Percentiles rank a stretch among this genome's conserved stretches.
Conservation (phyloP, 2,797 vertebrate species). For the Oreochromis mossambicus region DNA sequence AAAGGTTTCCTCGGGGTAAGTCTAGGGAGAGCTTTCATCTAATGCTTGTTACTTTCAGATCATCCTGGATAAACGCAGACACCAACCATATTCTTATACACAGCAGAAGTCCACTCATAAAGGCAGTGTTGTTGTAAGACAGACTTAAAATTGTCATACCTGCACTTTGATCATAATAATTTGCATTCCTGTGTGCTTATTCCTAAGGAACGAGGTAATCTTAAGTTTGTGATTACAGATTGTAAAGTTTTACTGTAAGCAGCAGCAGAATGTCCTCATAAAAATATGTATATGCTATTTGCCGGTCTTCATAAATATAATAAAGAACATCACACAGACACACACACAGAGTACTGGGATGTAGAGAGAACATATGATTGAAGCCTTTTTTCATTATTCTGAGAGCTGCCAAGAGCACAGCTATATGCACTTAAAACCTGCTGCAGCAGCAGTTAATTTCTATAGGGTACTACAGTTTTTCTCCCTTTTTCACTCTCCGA, state of each 20-base stretch:
- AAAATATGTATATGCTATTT: not conserved
- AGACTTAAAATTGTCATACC: not conserved
- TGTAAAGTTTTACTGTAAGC: not conserved
- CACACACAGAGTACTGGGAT: not conserved
- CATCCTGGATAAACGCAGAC: not conserved
- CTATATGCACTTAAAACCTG: slow-evolving; percentile 13
- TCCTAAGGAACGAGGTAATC: not conserved
- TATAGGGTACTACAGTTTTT: slow-evolving; percentile 18
- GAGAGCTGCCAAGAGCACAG: not conserved
- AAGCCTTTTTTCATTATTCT: slow-evolving; percentile 32
- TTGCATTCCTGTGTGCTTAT: not conserved
- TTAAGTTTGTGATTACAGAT: not conserved
- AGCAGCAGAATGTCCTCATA: not conserved
- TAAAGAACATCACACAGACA: not conserved
- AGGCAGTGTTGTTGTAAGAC: not conserved
- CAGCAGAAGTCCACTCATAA: not conserved
- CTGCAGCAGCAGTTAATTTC: slow-evolving; percentile 33
- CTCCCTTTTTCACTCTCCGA: not conserved
- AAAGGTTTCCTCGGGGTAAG: not conserved
- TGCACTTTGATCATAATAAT: not conserved
- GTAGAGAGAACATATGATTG: slow-evolving; percentile 10
- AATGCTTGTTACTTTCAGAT: not conserved
- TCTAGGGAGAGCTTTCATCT: not conserved
- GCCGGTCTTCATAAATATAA: not conserved
- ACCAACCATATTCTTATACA: not conserved